Base-by-base conservation (phyloP, 35 echinoderm and acorn worm genomes). In the Ptychodera flava region DNA sequence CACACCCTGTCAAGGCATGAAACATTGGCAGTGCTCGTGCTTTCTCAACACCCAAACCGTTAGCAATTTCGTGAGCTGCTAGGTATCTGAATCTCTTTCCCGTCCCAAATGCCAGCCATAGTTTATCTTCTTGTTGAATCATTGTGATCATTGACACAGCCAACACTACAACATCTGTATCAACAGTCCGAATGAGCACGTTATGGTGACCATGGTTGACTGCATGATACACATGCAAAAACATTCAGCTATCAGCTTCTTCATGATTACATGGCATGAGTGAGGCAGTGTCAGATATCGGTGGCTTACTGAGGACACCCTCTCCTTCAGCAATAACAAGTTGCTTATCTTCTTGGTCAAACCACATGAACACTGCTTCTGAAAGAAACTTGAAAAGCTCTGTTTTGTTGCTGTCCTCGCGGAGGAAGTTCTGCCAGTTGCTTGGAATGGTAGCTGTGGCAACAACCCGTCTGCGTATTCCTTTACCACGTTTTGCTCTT, bases 341-440 rank as follows among this genome's bases (percentile, higher is more conserved):
- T 77, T 87, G 32, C 78, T 87, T 83, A 78, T 80, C 86, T 27
- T 86, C 85, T 31, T 78, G 53, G 35, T 14, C 0, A 34, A 79
- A 78, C 16, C 10, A 30, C 1, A 32, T 1, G 0, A 87, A 10
- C 6, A 37, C 77, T 22, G 75, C 36, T 81, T n/a, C 22, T 31
- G 75, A 77, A 28, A 83, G 15, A 31, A 89, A 78, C 1, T 15
- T 81, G 83, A 89, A 90, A 0, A 93, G 29, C 33, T 94, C 85
- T 0, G 78, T 37, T 77, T 94, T 94, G 77, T 91, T 94, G 1
- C 83, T 34, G 33, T 94, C 80, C 1, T 84, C 81, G 0, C 89
- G 84, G 1, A 94, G 85, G 36, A 91, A 94, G 22, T 83, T 45
- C 78, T 34, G 0, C 85, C 92, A 93, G 75, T 93, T 90, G 27